Conservation (phyloP, 2,113 vertebrate species). For the Eulemur rufifrons region DNA sequence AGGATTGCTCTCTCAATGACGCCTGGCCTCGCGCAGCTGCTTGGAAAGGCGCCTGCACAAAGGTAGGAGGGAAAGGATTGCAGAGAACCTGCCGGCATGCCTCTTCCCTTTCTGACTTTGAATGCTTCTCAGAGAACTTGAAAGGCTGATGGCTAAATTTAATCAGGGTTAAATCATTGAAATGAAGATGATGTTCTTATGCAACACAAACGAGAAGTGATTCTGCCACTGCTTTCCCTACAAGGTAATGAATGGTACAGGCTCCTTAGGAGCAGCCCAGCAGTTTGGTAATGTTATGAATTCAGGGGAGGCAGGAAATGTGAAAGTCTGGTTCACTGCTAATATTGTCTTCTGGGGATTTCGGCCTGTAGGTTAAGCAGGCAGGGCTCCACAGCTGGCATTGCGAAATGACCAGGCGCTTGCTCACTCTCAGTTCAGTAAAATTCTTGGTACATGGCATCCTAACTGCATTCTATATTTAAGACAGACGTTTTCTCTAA, state of each 20-base stretch:
- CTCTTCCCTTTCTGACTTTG: conserved; percentile 39
- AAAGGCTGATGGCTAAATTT: conserved; percentile 67
- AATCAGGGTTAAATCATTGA: conserved; percentile 59
- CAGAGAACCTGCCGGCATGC: background rate
- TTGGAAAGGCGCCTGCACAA: background rate
- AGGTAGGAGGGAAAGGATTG: conserved; percentile 30
- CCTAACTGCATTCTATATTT: conserved; percentile 9
- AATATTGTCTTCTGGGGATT: conserved; percentile 33
- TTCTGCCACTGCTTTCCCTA: conserved; percentile 57
- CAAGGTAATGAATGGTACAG: conserved; percentile 56
- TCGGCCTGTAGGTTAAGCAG: conserved; percentile 8
- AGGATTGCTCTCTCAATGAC: background rate
- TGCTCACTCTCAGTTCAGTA: background rate
- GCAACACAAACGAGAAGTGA: conserved; percentile 44
- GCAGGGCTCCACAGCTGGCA: conserved; percentile 30
- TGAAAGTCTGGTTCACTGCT: conserved; percentile 40
- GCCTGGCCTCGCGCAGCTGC: background rate
- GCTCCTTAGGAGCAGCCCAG: background rate
- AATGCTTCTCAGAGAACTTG: conserved; percentile 58
- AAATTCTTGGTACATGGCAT: background rate
- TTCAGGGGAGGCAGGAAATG: conserved; percentile 45
- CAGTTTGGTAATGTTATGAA: conserved; percentile 36
- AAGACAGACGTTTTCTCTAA: background rate
- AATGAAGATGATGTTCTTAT: conserved; percentile 63
- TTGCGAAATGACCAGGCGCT: background rate